Conservation (phyloP, 2,113 vertebrate genomes). For the Nesogale talazaci region DNA sequence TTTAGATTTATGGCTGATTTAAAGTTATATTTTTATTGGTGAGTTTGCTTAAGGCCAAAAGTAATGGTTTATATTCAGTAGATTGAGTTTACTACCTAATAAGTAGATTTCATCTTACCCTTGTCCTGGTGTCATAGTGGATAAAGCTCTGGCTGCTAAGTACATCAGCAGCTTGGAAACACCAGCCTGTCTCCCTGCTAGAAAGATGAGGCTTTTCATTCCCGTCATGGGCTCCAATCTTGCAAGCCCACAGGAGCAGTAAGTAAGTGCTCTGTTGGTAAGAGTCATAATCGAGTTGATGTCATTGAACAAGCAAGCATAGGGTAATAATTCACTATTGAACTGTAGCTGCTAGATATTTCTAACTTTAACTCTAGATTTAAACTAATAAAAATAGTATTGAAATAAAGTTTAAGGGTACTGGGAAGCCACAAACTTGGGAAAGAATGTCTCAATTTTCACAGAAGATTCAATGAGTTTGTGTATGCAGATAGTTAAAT, state of each 20-base stretch:
- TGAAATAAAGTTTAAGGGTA: slow-evolving; percentile 40
- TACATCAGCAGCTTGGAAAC: no score
- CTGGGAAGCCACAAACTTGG: not conserved
- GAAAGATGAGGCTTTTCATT: no score
- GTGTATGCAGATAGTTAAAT: slow-evolving; percentile 50
- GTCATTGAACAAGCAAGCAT: not conserved
- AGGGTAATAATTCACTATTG: slow-evolving; percentile 3
- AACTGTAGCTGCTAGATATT: slow-evolving; percentile 39
- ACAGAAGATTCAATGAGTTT: slow-evolving; percentile 33
- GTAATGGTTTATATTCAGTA: slow-evolving; percentile 23
- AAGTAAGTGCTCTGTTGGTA: no score
- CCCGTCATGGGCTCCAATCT: no score
- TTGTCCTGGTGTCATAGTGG: no score
- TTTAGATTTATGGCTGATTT: slow-evolving; percentile 55
- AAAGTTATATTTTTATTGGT: slow-evolving; percentile 13
- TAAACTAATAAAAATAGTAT: slow-evolving; percentile 49
- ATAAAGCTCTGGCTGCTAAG: no score
- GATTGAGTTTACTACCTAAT: slow-evolving; percentile 52
- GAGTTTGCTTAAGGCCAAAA: slow-evolving; percentile 32
- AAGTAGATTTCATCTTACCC: not conserved
- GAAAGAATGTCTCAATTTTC: slow-evolving; percentile 24
- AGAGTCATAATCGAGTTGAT: no score
- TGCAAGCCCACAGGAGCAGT: no score
- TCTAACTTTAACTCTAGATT: no score
- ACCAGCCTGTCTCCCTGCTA: no score